Percentiles rank a stretch among this genome's conserved stretches.
These are phyloP conservation scores for Chloroclystis v-ata DNA, from an alignment of 2,888 invertebrate species.

Conservation along the genomic window DNA sequence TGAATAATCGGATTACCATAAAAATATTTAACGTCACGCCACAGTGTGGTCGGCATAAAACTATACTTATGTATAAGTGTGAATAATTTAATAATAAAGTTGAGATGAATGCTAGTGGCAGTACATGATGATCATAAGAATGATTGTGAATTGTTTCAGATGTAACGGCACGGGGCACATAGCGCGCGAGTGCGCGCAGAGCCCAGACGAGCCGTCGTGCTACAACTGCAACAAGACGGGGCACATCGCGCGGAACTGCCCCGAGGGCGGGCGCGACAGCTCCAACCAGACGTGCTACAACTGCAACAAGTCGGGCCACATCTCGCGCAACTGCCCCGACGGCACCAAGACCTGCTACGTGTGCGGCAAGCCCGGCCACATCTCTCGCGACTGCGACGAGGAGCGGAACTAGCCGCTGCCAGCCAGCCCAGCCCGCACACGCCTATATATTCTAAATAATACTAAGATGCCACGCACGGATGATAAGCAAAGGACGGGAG, in stretches of 20 bases:
- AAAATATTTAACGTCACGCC: too few species aligned
- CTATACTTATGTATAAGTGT: too few species aligned
- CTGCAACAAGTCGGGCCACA: slow-evolving; percentile 95
- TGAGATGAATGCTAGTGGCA: too few species aligned
- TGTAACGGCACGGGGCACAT: slow-evolving; percentile 96
- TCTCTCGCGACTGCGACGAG: slow-evolving; percentile 93
- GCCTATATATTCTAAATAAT: slow-evolving; percentile 53
- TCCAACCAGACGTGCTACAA: slow-evolving; percentile 92
- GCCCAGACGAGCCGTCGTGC: slow-evolving; percentile 89
- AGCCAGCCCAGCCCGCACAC: slow-evolving; percentile 24
- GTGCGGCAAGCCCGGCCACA: slow-evolving; percentile 94
- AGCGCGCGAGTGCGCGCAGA: slow-evolving; percentile 94
- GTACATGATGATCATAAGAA: too few species aligned
- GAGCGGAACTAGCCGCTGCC: slow-evolving; percentile 75
- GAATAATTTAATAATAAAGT: too few species aligned
- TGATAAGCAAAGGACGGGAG: slow-evolving; percentile 75
- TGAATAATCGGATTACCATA: too few species aligned
- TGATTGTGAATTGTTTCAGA: slow-evolving; percentile 77
- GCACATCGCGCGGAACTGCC: slow-evolving; percentile 92
- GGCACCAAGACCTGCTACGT: slow-evolving; percentile 94
- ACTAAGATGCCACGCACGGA: slow-evolving; percentile 76
- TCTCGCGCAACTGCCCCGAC: slow-evolving; percentile 91
- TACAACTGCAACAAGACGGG: slow-evolving; percentile 97
- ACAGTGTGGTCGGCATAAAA: too few species aligned
- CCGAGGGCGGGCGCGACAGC: slow-evolving; percentile 83